A percentile compares a stretch with the other conserved stretches of the same genome.
Conservation (phyloP, 2,888 invertebrate species). For the Himalopsyche kuldschensis region DNA sequence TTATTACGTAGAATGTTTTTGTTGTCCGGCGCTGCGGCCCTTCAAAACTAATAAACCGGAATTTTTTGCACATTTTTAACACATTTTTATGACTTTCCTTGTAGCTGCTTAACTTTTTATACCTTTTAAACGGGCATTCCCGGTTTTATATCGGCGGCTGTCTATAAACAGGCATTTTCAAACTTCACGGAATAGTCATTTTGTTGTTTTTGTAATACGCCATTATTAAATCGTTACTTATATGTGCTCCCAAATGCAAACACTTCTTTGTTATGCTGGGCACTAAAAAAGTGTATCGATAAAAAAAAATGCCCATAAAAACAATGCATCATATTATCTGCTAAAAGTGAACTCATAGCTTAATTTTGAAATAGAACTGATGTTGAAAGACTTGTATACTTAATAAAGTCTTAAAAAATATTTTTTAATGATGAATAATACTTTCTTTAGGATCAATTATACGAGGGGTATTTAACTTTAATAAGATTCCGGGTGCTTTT, state of each 20-base stretch:
- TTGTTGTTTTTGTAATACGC: background rate
- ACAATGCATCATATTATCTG: background rate
- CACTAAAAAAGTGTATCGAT: background rate
- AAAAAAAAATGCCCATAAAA: background rate
- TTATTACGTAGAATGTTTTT: conserved; percentile 9
- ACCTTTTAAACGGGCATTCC: conserved; percentile 38
- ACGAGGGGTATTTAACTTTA: too few relatives aligned
- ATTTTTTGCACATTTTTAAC: conserved; percentile 38
- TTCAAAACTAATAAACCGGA: conserved; percentile 32
- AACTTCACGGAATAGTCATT: background rate
- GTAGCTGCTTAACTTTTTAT: conserved; percentile 39
- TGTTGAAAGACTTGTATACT: too few relatives aligned
- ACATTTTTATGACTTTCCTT: conserved; percentile 36
- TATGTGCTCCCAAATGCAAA: background rate
- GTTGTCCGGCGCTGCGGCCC: conserved; percentile 23
- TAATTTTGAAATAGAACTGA: too few relatives aligned
- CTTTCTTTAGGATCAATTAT: too few relatives aligned
- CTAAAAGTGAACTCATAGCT: background rate
- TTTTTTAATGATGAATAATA: too few relatives aligned
- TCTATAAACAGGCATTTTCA: conserved; percentile 18
- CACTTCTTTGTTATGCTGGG: background rate
- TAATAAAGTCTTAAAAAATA: too few relatives aligned
- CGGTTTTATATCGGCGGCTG: conserved; percentile 36
- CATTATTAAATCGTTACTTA: background rate
- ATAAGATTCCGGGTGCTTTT: too few relatives aligned